Evolutionary conservation across 2,888 invertebrate genomes (phyloP).

Genomic region (Melanotus villosus): DNA sequence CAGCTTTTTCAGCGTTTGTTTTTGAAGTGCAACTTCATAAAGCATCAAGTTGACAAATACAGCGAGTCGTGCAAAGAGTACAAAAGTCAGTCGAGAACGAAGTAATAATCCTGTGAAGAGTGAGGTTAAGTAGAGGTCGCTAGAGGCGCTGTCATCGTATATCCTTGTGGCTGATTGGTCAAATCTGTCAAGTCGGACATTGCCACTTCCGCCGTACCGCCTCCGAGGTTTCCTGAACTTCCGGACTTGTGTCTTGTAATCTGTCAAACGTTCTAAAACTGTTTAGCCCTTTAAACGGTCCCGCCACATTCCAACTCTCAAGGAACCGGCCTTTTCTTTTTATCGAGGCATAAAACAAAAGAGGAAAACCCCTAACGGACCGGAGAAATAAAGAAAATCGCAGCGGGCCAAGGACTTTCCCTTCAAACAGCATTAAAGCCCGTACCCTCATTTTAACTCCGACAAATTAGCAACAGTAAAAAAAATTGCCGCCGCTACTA

Average conservation of each 20-base stretch:
- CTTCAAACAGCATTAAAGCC: too few species aligned
- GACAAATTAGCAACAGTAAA: too few species aligned
- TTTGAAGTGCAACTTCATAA: conserved; percentile 39
- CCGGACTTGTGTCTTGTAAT: conserved; percentile 36
- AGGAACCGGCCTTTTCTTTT: background rate
- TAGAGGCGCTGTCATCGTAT: conserved; percentile 58
- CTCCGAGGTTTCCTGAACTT: conserved; percentile 38
- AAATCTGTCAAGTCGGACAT: conserved; percentile 59
- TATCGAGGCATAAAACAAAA: too few species aligned
- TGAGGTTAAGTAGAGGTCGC: conserved; percentile 54
- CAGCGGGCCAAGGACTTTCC: too few species aligned
- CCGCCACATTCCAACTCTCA: background rate
- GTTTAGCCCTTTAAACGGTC: conserved; percentile 15
- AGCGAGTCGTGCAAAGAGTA: conserved; percentile 50
- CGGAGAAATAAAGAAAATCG: too few species aligned
- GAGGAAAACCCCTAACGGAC: too few species aligned
- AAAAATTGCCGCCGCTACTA: background rate
- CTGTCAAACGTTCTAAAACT: conserved; percentile 31
- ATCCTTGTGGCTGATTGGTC: conserved; percentile 60
- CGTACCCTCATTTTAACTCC: too few species aligned
- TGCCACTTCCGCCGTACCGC: conserved; percentile 48
- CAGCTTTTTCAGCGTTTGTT: conserved; percentile 34
- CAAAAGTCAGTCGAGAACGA: conserved; percentile 48
- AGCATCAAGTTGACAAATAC: conserved; percentile 51
- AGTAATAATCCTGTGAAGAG: conserved; percentile 53